Evolutionary conservation across 1,140 invertebrate species (phyloP).

Genomic region (Drosophila miranda): DNA sequence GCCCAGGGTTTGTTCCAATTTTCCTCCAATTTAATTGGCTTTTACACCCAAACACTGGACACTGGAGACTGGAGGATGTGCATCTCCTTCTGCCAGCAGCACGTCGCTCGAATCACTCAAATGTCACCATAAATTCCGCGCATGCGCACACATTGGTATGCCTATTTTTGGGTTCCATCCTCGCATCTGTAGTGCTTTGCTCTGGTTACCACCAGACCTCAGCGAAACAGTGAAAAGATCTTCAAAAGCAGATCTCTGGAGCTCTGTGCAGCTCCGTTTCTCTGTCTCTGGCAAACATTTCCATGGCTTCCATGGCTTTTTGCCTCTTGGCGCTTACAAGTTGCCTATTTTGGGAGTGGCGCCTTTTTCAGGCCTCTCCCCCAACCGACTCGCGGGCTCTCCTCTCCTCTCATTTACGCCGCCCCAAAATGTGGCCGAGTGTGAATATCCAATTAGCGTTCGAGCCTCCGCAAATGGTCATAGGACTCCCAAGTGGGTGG

Average conservation of each 20-base stretch:
- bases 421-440: slow-evolving; percentile 70
- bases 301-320: slow-evolving; percentile 28
- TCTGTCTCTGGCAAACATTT: slow-evolving; percentile 35
- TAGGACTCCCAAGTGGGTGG: slow-evolving; percentile 37
- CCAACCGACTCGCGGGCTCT: slow-evolving; percentile 4
- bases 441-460: slow-evolving; percentile 75
- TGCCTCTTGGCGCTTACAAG: slow-evolving; percentile 67
- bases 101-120: slow-evolving; percentile 79
- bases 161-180: slow-evolving; percentile 68
- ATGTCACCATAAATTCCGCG: slow-evolving; percentile 81
- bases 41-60: slow-evolving; percentile 58
- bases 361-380: slow-evolving; percentile 49
- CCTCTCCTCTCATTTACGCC: slow-evolving; percentile 61
- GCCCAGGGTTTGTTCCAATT: slow-evolving; percentile 66
- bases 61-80: not conserved
- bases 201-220: slow-evolving; percentile 51
- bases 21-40: slow-evolving; percentile 75
- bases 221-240: not conserved
- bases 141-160: slow-evolving; percentile 81
- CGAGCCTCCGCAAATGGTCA: slow-evolving; percentile 49
- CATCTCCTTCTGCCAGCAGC: slow-evolving; percentile 37
- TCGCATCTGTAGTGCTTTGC: slow-evolving; percentile 13
- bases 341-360: slow-evolving; percentile 79
- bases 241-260: slow-evolving; percentile 1
- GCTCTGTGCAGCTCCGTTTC: slow-evolving; percentile 29